A percentile compares a stretch with the other conserved stretches of the same genome.
phyloP scores from a whole-genome alignment of 2,797 vertebrate genomes.

The Tarsius wallacei region DNA sequence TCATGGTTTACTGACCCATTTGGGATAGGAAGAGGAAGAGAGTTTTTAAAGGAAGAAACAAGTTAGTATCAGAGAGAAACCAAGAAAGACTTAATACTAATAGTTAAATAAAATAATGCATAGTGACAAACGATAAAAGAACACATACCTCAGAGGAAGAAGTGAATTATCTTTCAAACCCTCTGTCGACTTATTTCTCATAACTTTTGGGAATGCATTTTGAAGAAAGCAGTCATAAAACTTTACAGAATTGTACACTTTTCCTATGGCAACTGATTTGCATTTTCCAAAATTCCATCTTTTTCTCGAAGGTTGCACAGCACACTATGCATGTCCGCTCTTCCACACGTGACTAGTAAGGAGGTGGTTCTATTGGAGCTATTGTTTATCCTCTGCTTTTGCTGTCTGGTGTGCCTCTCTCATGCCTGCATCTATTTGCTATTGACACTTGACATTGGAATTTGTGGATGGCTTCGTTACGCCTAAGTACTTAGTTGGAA shows the following conservation, averaged over 20 bases:
- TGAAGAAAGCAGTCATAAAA: not conserved
- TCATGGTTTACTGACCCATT: not conserved
- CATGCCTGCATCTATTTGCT: not conserved
- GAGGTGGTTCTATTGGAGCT: not conserved
- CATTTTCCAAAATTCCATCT: not conserved
- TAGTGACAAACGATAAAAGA: not conserved
- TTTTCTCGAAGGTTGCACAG: not conserved
- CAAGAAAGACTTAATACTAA: not conserved
- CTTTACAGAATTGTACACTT: not conserved
- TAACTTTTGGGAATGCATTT: constrained; percentile 46
- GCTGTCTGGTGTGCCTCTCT: too few species aligned
- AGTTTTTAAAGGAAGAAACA: constrained; percentile 4
- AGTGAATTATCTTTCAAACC: not conserved
- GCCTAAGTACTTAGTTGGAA: not conserved
- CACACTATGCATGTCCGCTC: accelerated
- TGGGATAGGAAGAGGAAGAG: not conserved
- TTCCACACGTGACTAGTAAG: accelerated
- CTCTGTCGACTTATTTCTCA: not conserved
- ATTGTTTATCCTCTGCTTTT: not conserved
- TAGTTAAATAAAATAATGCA: constrained; percentile 38
- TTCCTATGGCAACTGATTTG: not conserved
- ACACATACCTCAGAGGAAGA: not conserved
- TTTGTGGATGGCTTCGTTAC: not conserved
- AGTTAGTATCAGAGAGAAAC: constrained; percentile 57
- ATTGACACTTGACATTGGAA: not conserved